These are phyloP conservation scores for Tryphoninae sp. DNA, from an alignment of 2,888 invertebrate species.

Conservation along the genomic window DNA sequence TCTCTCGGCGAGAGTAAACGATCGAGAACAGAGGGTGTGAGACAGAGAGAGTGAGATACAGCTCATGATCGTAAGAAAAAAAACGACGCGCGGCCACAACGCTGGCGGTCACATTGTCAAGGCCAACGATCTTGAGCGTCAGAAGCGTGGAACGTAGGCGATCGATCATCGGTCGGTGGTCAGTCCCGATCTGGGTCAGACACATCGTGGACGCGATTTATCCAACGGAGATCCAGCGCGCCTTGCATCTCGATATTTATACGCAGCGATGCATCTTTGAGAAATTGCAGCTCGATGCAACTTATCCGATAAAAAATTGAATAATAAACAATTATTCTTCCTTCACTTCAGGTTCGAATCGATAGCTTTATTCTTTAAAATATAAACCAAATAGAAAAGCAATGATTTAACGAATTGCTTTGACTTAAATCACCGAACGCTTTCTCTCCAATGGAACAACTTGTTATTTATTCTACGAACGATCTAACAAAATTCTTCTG, in stretches of 20 bases:
- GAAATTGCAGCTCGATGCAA: background rate
- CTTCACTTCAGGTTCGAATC: background rate
- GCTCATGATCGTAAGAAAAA: constrained; percentile 34
- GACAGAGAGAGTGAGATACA: background rate
- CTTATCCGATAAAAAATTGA: too few relatives aligned
- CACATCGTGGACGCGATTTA: background rate
- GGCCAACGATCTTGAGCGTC: constrained; percentile 69
- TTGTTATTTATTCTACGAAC: background rate
- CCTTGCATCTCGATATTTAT: constrained; percentile 7
- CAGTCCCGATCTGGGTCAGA: constrained; percentile 62
- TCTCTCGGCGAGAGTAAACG: constrained; percentile 60
- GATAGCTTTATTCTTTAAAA: background rate
- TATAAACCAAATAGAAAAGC: background rate
- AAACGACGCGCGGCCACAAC: constrained; percentile 55
- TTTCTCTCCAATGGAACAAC: constrained; percentile 17
- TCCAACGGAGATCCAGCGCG: constrained; percentile 3
- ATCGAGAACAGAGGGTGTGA: constrained; percentile 60
- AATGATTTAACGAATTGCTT: background rate
- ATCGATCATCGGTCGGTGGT: constrained; percentile 63
- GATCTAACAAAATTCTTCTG: constrained; percentile 31
- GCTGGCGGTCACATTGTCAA: constrained; percentile 75
- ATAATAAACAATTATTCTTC: too few relatives aligned
- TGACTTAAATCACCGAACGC: constrained; percentile 15
- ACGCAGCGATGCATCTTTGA: background rate
- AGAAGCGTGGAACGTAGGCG: constrained; percentile 56